Evolutionary conservation across 30 jellyfish, hydroid and myxozoan species (phyloP), one percentile per base, ranked within the genome.

Genomic region (Nemopilema nomurai): DNA sequence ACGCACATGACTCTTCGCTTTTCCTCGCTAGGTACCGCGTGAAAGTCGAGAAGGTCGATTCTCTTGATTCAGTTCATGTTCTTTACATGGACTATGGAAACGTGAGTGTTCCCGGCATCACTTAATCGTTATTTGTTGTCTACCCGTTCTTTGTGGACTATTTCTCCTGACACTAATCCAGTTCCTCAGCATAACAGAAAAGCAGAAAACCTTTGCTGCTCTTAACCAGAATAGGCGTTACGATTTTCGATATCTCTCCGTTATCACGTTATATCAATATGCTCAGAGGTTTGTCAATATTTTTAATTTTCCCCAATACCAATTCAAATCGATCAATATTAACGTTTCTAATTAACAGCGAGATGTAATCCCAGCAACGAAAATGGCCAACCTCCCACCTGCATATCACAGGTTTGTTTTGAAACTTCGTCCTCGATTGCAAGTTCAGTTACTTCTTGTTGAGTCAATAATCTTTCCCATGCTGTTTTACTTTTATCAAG

Each of bases 51-150:
- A 92, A 92, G 71, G 92, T 87, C 19, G 96, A 81, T 27, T 70
- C 89, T 3, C 52, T 68, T 8, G 97, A 86, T 21, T 65, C 74
- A 70, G 95, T 92, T 22, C 96, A 87, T 92, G 95, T 87, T 21
- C 85, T 92, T 8, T 92, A 87, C 76, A 76, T 92, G 28, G 98
- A 92, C 67, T 92, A 84, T 74, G 98, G 98, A 73, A 92, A 92
- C 67, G 98, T 92, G 78, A 81, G 97, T 57, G 18, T n/a, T n/a
- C n/a, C n/a, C n/a, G n/a, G n/a, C n/a, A n/a, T n/a, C n/a, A n/a
- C n/a, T n/a, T 18, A 62, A 49, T 20, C 21, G 20, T 30, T 28
- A 18, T 30, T 3, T n/a, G 69, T 76, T 51, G 19, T 50, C 29
- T 23, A 8, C 25, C 17, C 22, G n/a, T n/a, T n/a, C n/a, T n/a